Evolutionary conservation across 2,113 vertebrate genomes (phyloP).

Genomic region (Merops nubicus): DNA sequence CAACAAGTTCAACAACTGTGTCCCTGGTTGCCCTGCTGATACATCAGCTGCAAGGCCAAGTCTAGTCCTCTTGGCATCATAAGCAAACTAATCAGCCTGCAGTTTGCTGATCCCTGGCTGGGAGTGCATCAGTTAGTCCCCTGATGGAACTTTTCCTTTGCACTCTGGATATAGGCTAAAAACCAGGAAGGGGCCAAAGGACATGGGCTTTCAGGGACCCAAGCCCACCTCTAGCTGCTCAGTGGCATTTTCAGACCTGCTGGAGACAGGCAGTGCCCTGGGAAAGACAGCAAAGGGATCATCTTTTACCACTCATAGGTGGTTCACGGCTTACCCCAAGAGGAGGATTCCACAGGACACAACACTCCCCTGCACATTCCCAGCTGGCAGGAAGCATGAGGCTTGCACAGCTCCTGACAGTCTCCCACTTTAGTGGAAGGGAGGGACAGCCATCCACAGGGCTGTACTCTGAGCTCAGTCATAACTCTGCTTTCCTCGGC

Average conservation of each 20-base stretch:
- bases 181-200: neutral
- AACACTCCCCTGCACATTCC: neutral
- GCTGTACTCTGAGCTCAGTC: neutral
- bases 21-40: neutral
- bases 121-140: neutral
- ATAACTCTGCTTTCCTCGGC: neutral
- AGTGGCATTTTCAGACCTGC: neutral
- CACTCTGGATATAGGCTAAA: neutral
- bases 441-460: neutral
- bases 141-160: neutral
- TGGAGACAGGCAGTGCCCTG: neutral
- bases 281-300: rapidly evolving
- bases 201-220: neutral
- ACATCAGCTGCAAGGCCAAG: neutral
- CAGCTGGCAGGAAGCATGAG: neutral
- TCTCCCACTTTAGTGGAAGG: neutral
- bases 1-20: neutral
- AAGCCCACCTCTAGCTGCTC: neutral
- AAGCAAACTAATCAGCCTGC: neutral
- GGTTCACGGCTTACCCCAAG: neutral
- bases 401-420: neutral
- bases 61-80: neutral
- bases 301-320: neutral
- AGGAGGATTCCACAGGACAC: neutral
- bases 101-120: neutral